Evolutionary conservation across 2,888 invertebrate genomes (phyloP).

Genomic region (Molanna angustata): DNA sequence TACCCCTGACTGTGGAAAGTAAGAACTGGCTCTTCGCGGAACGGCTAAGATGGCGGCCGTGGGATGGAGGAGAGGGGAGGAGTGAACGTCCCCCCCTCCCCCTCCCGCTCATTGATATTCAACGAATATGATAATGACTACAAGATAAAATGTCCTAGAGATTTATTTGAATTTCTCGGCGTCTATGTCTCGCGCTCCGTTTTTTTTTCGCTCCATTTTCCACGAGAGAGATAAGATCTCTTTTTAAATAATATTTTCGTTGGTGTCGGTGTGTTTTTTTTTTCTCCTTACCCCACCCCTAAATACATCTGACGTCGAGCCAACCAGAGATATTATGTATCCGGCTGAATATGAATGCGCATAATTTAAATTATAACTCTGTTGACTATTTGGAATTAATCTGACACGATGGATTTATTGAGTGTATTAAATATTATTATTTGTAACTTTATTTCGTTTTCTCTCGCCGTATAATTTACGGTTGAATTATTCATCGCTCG

Average conservation of each 20-base stretch:
- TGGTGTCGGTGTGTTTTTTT: too few relatives aligned
- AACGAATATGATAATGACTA: slow-evolving; percentile 34
- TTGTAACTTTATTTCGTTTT: slow-evolving; percentile 27
- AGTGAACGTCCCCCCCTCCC: slow-evolving; percentile 3
- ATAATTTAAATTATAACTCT: slow-evolving; percentile 29
- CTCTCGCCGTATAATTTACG: slow-evolving; percentile 20
- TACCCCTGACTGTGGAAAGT: too few relatives aligned
- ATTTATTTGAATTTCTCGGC: slow-evolving; percentile 32
- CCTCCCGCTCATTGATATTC: slow-evolving; percentile 32
- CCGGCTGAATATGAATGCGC: slow-evolving; percentile 23
- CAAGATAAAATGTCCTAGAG: slow-evolving; percentile 32
- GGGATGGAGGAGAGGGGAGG: not conserved
- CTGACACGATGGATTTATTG: slow-evolving; percentile 26
- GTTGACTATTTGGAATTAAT: slow-evolving; percentile 31
- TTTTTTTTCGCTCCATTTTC: slow-evolving; percentile 26
- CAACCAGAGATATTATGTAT: too few relatives aligned
- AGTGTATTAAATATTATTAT: slow-evolving; percentile 22
- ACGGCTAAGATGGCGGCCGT: too few relatives aligned
- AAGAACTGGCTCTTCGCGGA: too few relatives aligned
- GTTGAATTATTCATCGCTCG: slow-evolving; percentile 20
- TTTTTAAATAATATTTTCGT: slow-evolving; percentile 32
- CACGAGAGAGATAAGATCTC: slow-evolving; percentile 28
- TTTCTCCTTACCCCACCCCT: too few relatives aligned
- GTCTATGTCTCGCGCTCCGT: slow-evolving; percentile 30
- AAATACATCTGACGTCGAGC: too few relatives aligned